phyloP scores from a whole-genome alignment of 2,113 vertebrate genomes.

The Girardinichthys multiradiatus region DNA sequence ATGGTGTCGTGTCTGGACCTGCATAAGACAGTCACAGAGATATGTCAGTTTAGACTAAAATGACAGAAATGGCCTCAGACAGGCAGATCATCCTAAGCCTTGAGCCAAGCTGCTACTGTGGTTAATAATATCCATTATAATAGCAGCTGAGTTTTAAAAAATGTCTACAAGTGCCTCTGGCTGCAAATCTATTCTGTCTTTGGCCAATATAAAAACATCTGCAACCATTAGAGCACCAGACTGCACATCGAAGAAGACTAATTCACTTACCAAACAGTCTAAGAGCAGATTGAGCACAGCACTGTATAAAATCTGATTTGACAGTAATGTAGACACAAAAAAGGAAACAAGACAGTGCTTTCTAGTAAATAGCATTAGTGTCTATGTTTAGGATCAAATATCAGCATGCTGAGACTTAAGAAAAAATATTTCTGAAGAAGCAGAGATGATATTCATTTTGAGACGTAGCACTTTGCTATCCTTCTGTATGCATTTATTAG shows the following conservation, averaged over 20 bases:
- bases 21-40: background rate
- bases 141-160: slow-evolving; percentile 37
- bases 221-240: slow-evolving; percentile 59
- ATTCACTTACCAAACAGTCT: slow-evolving; percentile 65
- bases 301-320: slow-evolving; percentile 46
- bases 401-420: background rate
- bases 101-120: background rate
- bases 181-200: slow-evolving; percentile 40
- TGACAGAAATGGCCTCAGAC: background rate
- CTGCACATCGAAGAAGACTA: slow-evolving; percentile 54
- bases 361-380: slow-evolving; percentile 57
- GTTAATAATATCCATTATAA: slow-evolving; percentile 23
- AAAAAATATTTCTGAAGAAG: background rate
- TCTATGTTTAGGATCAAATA: slow-evolving; percentile 22
- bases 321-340: slow-evolving; percentile 54
- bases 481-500: slow-evolving; percentile 12
- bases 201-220: slow-evolving; percentile 58
- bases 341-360: slow-evolving; percentile 43
- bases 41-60: slow-evolving; percentile 1
- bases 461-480: slow-evolving; percentile 4
- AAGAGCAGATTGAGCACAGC: slow-evolving; percentile 33
- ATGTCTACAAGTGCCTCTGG: slow-evolving; percentile 61
- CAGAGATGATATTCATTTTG: background rate
- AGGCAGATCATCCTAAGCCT: slow-evolving; percentile 9
- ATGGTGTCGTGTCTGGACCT: background rate